Evolutionary conservation across 2,888 invertebrate species (phyloP).

Genomic region (Lysandra bellargus): DNA sequence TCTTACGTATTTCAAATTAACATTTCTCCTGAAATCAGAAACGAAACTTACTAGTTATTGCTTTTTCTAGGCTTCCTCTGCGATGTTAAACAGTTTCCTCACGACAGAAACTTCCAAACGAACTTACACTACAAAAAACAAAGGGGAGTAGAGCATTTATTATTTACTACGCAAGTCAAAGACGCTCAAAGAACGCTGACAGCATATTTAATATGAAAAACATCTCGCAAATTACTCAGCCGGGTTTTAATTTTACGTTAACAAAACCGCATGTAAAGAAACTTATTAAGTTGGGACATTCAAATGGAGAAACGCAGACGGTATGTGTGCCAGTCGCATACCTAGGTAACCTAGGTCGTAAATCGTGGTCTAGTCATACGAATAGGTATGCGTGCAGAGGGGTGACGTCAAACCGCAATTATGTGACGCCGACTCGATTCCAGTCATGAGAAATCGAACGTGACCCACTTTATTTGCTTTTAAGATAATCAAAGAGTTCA

Average conservation of each 20-base stretch:
- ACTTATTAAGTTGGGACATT: conserved; percentile 44
- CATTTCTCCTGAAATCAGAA: too few species aligned
- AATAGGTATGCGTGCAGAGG: background rate
- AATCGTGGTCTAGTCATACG: conserved; percentile 11
- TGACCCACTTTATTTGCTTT: conserved; percentile 6
- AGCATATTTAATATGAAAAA: conserved; percentile 20
- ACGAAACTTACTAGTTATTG: background rate
- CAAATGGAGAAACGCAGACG: conserved; percentile 42
- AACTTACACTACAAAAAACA: conserved; percentile 22
- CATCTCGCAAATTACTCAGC: conserved; percentile 2
- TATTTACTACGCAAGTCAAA: conserved; percentile 21
- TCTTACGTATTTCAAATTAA: too few species aligned
- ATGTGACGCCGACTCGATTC: conserved; percentile 10
- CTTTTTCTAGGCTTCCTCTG: background rate
- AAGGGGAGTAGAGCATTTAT: conserved; percentile 17
- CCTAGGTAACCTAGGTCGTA: conserved; percentile 24
- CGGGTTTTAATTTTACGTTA: conserved; percentile 24
- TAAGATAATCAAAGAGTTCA: background rate
- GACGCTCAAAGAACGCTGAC: conserved; percentile 23
- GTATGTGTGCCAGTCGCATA: conserved; percentile 36
- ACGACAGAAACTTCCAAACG: background rate
- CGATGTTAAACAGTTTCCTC: background rate
- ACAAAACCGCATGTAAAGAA: conserved; percentile 37
- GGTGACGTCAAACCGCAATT: conserved; percentile 18
- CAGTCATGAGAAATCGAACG: background rate